Base-by-base conservation (phyloP, 2,113 vertebrate species). In the Pteropus alecto region DNA sequence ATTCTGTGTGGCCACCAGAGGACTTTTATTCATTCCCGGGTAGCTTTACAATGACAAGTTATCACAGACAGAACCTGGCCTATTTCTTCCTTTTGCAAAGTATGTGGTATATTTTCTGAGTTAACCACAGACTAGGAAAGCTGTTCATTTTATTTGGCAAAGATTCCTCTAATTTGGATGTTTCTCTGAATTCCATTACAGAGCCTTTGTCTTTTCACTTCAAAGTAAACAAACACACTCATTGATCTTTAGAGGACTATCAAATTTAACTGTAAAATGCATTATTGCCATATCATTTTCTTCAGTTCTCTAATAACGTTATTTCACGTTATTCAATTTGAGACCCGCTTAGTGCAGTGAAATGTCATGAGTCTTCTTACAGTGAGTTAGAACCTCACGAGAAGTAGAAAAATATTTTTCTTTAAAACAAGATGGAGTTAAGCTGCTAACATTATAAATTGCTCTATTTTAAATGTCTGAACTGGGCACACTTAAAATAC, bases 391-490 rank as follows among this genome's bases (percentile, higher is more conserved):
- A 97, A 78, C 94, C 94, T 97, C 95, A 92, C 81, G 95, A 98
- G 93, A 97, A 98, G 95, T 78, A 95, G 82, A 97, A 98, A 98
- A 97, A 90, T 79, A 97, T 63, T 96, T 97, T 93, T 97, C 98
- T 97, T 98, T 98, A 98, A 98, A 98, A 97, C 56, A 95, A 96
- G 97, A 98, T 98, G 98, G 97, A 98, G 93, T 92, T 93, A 93
- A 93, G 86, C 96, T 97, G 95, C 97, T 98, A 98, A 97, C 95
- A 95, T 97, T 98, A 97, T 96, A 98, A 98, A 98, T 96, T 96
- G 96, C 93, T 98, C 95, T 97, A 95, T 98, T 98, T 98, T 98
- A 98, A 98, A 97, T 93, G 96, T 97, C 97, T 98, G 97, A 98
- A 98, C 97, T 91, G 97, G 96, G 95, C 90, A 97, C 74, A 96